Conservation (phyloP, 2,113 vertebrate species). For the Nestor notabilis region DNA sequence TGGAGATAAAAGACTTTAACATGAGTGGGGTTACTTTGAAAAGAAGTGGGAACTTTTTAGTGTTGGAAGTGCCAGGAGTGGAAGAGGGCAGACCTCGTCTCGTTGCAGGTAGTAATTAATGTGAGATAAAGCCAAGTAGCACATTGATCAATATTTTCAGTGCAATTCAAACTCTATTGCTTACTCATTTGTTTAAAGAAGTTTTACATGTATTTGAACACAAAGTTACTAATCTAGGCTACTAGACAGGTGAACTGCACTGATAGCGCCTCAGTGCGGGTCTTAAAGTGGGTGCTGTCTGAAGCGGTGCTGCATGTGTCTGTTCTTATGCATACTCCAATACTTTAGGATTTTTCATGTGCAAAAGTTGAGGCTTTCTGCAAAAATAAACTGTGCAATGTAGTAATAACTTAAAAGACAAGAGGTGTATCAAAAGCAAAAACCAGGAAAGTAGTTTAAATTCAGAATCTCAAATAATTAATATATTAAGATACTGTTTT, state of each 20-base stretch:
- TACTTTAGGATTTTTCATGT: neutral
- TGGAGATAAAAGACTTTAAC: conserved; percentile 81
- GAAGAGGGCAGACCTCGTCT: conserved; percentile 85
- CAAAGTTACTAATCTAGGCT: neutral
- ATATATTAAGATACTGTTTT: neutral
- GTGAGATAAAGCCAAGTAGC: neutral
- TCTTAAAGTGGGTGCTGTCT: neutral
- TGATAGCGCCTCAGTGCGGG: neutral
- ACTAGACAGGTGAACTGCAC: neutral
- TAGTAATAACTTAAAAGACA: neutral
- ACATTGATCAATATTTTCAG: neutral
- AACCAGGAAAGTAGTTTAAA: neutral
- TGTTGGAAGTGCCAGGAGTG: conserved; percentile 87
- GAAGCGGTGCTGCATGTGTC: neutral
- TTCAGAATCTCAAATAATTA: neutral
- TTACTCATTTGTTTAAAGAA: neutral
- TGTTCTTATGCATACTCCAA: neutral
- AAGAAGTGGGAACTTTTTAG: conserved; percentile 77
- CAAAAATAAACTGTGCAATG: neutral
- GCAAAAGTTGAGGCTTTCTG: neutral
- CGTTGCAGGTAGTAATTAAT: conserved; percentile 71
- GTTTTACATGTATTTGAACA: neutral
- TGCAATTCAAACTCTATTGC: neutral
- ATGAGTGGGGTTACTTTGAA: conserved; percentile 83
- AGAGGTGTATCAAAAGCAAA: neutral